Base-by-base conservation (phyloP, 2,888 invertebrate genomes). In the Sphaeridia pumilis region DNA sequence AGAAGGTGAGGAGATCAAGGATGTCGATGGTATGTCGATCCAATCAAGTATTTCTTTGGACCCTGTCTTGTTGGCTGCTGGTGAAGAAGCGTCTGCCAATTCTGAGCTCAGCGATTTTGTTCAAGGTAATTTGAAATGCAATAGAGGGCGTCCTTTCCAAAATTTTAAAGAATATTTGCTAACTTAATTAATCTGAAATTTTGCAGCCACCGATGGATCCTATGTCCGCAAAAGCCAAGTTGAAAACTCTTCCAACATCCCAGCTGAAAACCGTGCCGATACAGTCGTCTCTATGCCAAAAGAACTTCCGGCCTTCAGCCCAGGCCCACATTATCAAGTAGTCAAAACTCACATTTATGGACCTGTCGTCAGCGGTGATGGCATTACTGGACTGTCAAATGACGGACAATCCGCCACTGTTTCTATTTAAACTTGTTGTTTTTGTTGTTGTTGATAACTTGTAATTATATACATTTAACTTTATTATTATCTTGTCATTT, bases 331-430 rank as follows among this genome's bases (percentile, higher is more conserved):
- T 17, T 52, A 52, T 22, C 26, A 46, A 41, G 22, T 41, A 2
- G 41, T 52, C 3, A 36, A 52, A 17, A 52, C 52, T 4, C 52
- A 52, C 36, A 22, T 25, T 2, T 52, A 25, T 25, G 52, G 52
- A 1, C 51, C 46, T 17, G 2, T 3, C 24, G 41, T 41, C 2
- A 49, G 41, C 45, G 38, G 38, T 5, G 38, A 38, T 7, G 17
- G 38, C 4, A 14, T 38, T 38, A n/a, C n/a, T n/a, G n/a, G n/a
- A n/a, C n/a, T n/a, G n/a, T n/a, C n/a, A n/a, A n/a, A n/a, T n/a
- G n/a, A n/a, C n/a, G n/a, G n/a, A n/a, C n/a, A n/a, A n/a, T n/a
- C n/a, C n/a, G n/a, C n/a, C n/a, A n/a, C n/a, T n/a, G n/a, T n/a
- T n/a, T n/a, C n/a, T n/a, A n/a, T n/a, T n/a, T n/a, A n/a, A n/a